These are phyloP conservation scores for Dysdera silvatica DNA, from an alignment of 1,140 invertebrate genomes.

Conservation along the genomic window DNA sequence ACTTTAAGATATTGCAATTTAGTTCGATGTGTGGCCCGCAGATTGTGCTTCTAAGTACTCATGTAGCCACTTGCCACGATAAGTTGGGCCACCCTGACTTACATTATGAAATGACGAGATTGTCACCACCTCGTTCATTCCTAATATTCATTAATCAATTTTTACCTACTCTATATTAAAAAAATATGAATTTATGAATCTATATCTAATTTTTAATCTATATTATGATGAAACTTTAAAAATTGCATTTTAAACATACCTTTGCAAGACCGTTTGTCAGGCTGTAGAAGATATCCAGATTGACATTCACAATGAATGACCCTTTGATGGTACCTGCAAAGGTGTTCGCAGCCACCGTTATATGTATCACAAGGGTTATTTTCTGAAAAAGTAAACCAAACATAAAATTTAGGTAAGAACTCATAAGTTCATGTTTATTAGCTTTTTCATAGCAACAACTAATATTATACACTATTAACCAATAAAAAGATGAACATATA, in stretches of 20 bases:
- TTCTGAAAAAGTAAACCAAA: background rate
- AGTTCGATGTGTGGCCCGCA: no score
- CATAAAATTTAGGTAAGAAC: background rate
- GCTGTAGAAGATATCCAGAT: background rate
- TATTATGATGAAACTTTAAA: no score
- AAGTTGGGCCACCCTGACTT: no score
- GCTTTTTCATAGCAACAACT: background rate
- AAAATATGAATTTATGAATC: no score
- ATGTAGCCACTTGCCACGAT: no score
- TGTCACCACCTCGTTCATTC: no score
- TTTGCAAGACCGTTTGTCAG: conserved; percentile 4
- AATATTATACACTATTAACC: background rate
- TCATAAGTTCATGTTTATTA: background rate
- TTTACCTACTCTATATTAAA: no score
- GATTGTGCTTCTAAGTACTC: no score
- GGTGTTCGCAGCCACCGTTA: conserved; percentile 20
- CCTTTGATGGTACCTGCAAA: background rate
- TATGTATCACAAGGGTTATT: background rate
- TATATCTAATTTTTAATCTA: no score
- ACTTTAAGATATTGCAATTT: no score
- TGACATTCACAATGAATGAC: conserved; percentile 4
- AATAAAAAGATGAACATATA: background rate
- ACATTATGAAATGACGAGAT: no score
- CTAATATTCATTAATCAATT: no score
- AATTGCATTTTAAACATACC: conserved; percentile 3